phyloP scores from a whole-genome alignment of 2,113 vertebrate genomes.

The Oreochromis tanganicae region DNA sequence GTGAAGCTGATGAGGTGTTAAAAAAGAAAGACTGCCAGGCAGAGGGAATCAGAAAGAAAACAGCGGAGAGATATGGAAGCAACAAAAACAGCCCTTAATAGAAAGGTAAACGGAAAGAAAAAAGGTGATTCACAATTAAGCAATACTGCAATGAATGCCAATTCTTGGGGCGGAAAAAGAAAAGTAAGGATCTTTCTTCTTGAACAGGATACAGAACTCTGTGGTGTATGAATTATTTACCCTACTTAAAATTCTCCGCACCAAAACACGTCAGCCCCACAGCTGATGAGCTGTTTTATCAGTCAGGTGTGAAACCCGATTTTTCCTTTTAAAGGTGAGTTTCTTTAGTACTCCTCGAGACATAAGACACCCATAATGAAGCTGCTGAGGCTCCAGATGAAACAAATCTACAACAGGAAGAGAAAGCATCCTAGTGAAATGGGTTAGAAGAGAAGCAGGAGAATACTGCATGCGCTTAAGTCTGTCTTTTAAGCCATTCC shows the following conservation, averaged over 20 bases:
- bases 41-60: not conserved
- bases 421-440: not conserved
- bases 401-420: not conserved
- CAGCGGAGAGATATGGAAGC: not conserved
- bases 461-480: not conserved
- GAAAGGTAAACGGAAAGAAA: constrained; percentile 31
- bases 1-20: not conserved
- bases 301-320: constrained; percentile 14
- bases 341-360: constrained; percentile 2
- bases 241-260: constrained; percentile 48
- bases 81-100: constrained; percentile 48
- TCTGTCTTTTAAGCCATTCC: not conserved
- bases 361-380: not conserved
- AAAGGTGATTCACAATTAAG: constrained; percentile 24
- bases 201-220: constrained; percentile 19
- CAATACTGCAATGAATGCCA: constrained; percentile 20
- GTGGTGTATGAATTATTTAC: constrained; percentile 49
- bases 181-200: constrained; percentile 17
- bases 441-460: not conserved
- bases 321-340: constrained; percentile 6
- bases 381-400: not conserved
- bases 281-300: constrained; percentile 41
- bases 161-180: constrained; percentile 13
- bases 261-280: constrained; percentile 33
- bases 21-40: not conserved